Conservation (phyloP, 2,888 invertebrate genomes). For the Gortyna flavago region DNA sequence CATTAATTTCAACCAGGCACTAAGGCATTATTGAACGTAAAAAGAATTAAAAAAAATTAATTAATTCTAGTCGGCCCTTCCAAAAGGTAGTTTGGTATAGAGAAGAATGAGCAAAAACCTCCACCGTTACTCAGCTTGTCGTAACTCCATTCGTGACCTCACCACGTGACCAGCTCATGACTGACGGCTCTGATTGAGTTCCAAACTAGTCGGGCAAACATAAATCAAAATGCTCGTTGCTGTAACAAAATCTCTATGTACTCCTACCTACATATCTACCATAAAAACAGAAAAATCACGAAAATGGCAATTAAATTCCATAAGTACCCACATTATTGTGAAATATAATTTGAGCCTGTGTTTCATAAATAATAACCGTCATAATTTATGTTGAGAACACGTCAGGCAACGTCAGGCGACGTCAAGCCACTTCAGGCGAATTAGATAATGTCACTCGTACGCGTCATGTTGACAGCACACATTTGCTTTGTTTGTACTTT, state of each 20-base stretch:
- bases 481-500: slow-evolving; percentile 12
- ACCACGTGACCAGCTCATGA: too few relatives aligned
- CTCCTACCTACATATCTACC: neutral
- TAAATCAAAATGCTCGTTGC: neutral
- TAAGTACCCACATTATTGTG: neutral
- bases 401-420: slow-evolving; percentile 8
- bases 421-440: slow-evolving; percentile 15
- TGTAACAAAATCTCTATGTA: neutral
- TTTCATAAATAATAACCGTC: slow-evolving; percentile 19
- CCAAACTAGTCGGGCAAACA: neutral
- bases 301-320: neutral
- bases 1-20: too few relatives aligned
- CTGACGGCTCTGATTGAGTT: neutral
- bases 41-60: too few relatives aligned
- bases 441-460: slow-evolving; percentile 40
- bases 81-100: too few relatives aligned
- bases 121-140: neutral
- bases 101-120: too few relatives aligned
- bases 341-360: slow-evolving; percentile 1
- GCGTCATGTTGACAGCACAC: slow-evolving; percentile 28
- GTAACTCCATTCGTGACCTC: neutral
- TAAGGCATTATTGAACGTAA: too few relatives aligned
- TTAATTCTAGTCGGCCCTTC: too few relatives aligned
- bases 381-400: slow-evolving; percentile 20
- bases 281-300: neutral